These are phyloP conservation scores for Cuculus canorus DNA, from an alignment of 2,797 vertebrate species.

Conservation along the genomic window DNA sequence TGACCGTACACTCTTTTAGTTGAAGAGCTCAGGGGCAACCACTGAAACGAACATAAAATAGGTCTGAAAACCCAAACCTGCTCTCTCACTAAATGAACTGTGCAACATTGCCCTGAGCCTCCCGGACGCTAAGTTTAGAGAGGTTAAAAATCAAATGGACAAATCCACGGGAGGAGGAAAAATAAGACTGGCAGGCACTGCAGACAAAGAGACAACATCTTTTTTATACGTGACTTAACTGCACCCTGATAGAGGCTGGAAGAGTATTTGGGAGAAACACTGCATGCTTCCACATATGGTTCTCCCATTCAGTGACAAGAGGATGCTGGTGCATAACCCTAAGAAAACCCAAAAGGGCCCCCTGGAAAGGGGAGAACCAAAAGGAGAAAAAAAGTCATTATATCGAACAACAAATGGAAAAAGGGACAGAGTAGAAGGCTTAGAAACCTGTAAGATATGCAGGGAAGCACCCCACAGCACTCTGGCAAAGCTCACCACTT, in stretches of 20 bases:
- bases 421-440: background rate
- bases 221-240: background rate
- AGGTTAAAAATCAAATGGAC: background rate
- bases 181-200: background rate
- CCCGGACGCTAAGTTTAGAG: background rate
- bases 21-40: background rate
- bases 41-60: background rate
- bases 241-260: background rate
- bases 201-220: background rate
- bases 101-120: background rate
- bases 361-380: background rate
- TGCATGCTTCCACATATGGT: fast-evolving
- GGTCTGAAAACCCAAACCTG: background rate
- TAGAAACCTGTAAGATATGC: background rate
- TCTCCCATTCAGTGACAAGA: background rate
- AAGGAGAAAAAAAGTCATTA: background rate
- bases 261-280: background rate
- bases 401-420: background rate
- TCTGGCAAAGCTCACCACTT: background rate
- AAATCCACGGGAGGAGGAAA: background rate
- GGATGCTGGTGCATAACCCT: background rate
- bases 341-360: background rate
- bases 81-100: background rate
- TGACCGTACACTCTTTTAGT: background rate
- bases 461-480: background rate